Percentiles rank a stretch among this genome's conserved stretches.
Evolutionary conservation across 2,797 vertebrate genomes (phyloP).

Genomic region (Ctenochaetus hawaiiensis): DNA sequence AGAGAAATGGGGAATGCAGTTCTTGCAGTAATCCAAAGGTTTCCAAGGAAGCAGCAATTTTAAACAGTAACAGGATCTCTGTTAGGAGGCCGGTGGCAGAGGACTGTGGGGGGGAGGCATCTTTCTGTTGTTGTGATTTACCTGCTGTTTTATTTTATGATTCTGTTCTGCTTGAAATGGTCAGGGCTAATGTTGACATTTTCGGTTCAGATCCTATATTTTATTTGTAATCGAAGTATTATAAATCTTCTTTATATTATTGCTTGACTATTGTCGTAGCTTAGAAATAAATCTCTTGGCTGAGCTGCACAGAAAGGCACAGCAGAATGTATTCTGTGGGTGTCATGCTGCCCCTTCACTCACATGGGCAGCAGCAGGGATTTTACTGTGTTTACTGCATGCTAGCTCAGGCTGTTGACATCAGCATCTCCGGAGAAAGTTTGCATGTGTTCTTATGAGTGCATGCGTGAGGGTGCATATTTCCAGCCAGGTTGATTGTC

Average conservation of each 20-base stretch:
- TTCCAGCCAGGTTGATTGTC: constrained; percentile 37
- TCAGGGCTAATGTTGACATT: constrained; percentile 4
- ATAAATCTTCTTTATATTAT: background rate
- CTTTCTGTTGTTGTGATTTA: constrained; percentile 8
- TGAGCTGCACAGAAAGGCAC: constrained; percentile 6
- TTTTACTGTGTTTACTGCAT: constrained; percentile 36
- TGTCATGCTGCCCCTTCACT: constrained; percentile 34
- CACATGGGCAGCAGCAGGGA: constrained; percentile 50
- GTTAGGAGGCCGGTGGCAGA: constrained; percentile 11
- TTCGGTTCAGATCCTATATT: background rate
- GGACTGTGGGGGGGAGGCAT: background rate
- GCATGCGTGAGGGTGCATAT: constrained; percentile 31
- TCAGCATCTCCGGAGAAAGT: constrained; percentile 33
- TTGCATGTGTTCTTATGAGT: constrained; percentile 3
- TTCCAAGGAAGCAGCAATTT: constrained; percentile 61
- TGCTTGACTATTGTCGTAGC: background rate
- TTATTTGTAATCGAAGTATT: background rate
- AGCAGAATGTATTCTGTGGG: constrained; percentile 35
- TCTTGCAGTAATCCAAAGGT: constrained; percentile 50
- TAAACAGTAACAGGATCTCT: constrained; percentile 31
- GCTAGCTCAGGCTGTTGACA: constrained; percentile 41
- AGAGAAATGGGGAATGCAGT: constrained; percentile 46
- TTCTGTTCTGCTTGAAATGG: background rate
- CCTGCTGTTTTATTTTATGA: constrained; percentile 15
- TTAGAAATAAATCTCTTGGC: background rate